phyloP scores from a whole-genome alignment of 2,113 vertebrate genomes.

The Condylura cristata region DNA sequence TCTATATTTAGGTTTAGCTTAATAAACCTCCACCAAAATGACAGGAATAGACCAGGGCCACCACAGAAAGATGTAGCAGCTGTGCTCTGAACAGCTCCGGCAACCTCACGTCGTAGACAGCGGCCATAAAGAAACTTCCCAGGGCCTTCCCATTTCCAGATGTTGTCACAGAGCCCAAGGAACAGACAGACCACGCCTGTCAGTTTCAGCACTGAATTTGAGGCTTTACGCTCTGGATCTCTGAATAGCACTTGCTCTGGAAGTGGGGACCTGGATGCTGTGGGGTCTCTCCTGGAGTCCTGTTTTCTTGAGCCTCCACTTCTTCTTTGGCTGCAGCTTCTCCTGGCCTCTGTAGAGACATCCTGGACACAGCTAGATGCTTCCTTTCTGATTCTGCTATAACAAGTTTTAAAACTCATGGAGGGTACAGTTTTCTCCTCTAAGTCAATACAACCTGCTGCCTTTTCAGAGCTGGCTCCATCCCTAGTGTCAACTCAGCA shows the following conservation, averaged over 20 bases:
- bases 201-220: neutral
- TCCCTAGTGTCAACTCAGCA: neutral
- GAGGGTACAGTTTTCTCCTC: neutral
- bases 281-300: neutral
- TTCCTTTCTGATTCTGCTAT: neutral
- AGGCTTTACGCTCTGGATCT: neutral
- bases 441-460: neutral
- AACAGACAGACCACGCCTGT: neutral
- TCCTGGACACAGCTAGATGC: neutral
- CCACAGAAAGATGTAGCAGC: neutral
- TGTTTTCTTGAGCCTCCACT: neutral
- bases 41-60: neutral
- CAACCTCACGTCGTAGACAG: neutral
- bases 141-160: neutral
- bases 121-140: neutral
- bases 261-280: neutral
- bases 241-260: neutral
- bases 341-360: neutral
- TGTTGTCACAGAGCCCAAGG: neutral
- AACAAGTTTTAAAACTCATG: neutral
- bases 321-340: neutral
- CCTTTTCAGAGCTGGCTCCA: neutral
- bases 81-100: neutral
- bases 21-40: constrained; percentile 30
- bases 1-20: constrained; percentile 29